Evolutionary conservation across 1,140 invertebrate genomes (phyloP).

Genomic region (Dermatophagoides farinae): DNA sequence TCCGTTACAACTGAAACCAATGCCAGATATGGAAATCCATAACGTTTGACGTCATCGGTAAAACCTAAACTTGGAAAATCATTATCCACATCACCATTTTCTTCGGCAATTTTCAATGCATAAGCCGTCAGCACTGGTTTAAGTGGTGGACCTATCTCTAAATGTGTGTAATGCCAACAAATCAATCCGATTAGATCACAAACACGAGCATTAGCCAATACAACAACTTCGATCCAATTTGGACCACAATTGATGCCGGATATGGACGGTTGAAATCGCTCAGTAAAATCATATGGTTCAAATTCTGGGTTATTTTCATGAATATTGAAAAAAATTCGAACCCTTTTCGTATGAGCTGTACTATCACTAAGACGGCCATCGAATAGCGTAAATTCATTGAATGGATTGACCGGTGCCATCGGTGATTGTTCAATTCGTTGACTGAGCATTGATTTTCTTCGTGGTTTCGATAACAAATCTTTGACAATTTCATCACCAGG

Average conservation of each 20-base stretch:
- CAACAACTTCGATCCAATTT: constrained; percentile 60
- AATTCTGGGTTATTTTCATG: not conserved
- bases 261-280: constrained; percentile 30
- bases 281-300: not conserved
- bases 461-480: constrained; percentile 23
- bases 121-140: constrained; percentile 36
- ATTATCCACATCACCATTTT: constrained; percentile 84
- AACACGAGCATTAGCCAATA: constrained; percentile 61
- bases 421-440: constrained; percentile 51
- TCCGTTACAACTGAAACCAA: constrained; percentile 40
- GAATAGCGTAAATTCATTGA: constrained; percentile 68
- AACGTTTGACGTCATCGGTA: constrained; percentile 68
- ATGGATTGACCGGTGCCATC: constrained; percentile 54
- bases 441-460: constrained; percentile 34
- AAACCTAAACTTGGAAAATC: constrained; percentile 77
- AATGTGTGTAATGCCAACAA: constrained; percentile 43
- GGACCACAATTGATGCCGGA: constrained; percentile 48
- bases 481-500: constrained; percentile 41
- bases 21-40: constrained; percentile 72
- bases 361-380: constrained; percentile 40
- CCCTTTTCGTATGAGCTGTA: not conserved
- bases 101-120: constrained; percentile 77
- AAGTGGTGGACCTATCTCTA: constrained; percentile 28
- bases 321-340: constrained; percentile 12
- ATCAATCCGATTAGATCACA: constrained; percentile 79